phyloP scores from a whole-genome alignment of 2,113 vertebrate genomes.

The Caretta caretta region DNA sequence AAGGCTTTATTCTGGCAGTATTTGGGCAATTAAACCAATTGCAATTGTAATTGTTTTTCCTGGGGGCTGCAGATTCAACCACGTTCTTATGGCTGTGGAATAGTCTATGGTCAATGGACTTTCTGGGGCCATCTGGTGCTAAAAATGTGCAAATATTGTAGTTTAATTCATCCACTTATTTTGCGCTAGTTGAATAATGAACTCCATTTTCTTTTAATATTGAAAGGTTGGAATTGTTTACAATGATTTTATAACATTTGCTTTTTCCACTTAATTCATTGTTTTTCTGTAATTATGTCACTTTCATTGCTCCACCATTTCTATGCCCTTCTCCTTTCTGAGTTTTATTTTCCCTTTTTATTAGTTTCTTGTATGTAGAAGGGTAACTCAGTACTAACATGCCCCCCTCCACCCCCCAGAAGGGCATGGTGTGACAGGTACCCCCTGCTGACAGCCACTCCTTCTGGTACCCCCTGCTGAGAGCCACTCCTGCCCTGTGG shows the following conservation, averaged over 20 bases:
- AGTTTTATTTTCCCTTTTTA: neutral
- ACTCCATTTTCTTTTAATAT: neutral
- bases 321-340: neutral
- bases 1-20: neutral
- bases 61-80: neutral
- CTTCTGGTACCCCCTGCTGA: neutral
- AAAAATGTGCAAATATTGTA: neutral
- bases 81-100: neutral
- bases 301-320: neutral
- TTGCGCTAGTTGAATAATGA: neutral
- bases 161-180: neutral
- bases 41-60: neutral
- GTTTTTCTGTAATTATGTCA: neutral
- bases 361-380: neutral
- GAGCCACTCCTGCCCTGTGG: neutral
- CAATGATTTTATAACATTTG: neutral
- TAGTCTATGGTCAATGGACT: fast-evolving
- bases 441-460: neutral
- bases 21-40: neutral
- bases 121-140: neutral
- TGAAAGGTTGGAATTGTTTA: neutral
- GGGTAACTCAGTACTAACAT: neutral
- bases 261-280: neutral
- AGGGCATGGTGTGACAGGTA: neutral
- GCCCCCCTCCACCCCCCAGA: neutral